Conservation (phyloP, 2,797 vertebrate species). For the Chiroxiphia lanceolata region DNA sequence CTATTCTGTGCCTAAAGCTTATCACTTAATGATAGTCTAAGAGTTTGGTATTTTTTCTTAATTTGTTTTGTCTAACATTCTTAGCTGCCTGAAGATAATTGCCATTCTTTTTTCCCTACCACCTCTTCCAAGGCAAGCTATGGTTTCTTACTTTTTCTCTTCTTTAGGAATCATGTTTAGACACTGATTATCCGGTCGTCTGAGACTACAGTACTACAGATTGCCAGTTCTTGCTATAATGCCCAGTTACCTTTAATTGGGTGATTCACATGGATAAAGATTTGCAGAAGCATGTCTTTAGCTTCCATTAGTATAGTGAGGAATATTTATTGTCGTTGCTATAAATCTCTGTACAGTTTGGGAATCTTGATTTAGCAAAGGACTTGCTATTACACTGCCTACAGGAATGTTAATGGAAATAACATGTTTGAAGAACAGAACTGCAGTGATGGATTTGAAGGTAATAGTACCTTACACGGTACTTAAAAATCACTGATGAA, state of each 20-base stretch:
- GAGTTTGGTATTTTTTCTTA: not conserved
- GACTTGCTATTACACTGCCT: not conserved
- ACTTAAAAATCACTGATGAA: not conserved
- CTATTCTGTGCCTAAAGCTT: not conserved
- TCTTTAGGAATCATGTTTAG: not conserved
- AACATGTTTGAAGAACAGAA: not conserved
- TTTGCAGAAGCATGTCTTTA: not conserved
- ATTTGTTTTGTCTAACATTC: not conserved
- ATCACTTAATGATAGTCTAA: not conserved
- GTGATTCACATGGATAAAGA: not conserved
- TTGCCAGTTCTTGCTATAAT: not conserved
- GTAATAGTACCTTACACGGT: not conserved
- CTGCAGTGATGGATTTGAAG: not conserved
- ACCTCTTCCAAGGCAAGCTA: not conserved
- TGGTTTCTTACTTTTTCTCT: not conserved
- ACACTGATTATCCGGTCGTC: not conserved
- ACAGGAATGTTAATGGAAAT: slow-evolving; percentile 2
- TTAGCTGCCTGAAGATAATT: not conserved
- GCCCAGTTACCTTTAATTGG: not conserved
- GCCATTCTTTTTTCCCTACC: not conserved
- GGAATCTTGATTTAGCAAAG: not conserved
- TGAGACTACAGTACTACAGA: not conserved
- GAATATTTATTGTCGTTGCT: not conserved
- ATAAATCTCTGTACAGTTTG: not conserved
- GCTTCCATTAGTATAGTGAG: not conserved